Evolutionary conservation across 2,797 vertebrate genomes (phyloP), one percentile per base, ranked within the genome.

Genomic region (Lepidocolaptes lacrymiger): DNA sequence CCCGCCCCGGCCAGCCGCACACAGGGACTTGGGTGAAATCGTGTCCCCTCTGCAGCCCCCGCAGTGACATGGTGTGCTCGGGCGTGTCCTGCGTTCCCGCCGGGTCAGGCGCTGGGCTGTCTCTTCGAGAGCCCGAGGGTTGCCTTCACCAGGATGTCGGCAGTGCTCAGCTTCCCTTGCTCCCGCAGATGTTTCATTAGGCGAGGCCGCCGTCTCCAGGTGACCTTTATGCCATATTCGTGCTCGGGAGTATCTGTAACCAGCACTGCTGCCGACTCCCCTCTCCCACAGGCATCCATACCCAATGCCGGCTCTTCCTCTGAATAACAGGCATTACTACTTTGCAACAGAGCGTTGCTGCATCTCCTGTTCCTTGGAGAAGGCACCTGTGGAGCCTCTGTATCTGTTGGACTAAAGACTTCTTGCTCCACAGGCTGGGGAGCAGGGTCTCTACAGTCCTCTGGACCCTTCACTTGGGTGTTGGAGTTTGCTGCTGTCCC

Each of bases 201-300:
- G 6, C 76, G 94, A 83, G 89, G 98, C 74, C 99, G 98, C 63
- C 95, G 98, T 64, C 98, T 98, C 99, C 99, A 99, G 1, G 99
- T 99, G 71, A 98, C 98, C 86, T 98, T 99, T 13, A 99, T 2
- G 10, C 99, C 99, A 19, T 99, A 99, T 91, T 99, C 98, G 5
- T 94, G 98, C 95, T 99, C 98, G 1, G 99, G 99, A 8, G 99
- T 99, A 62, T 99, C 98, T 22, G 96, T 64, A 21, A 98, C 99
- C 71, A 99, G 98, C 2, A 97, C 77, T 24, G 94, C 85, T 23
- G 83, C 85, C 1, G 75, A 43, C 23, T 83, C 73, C 21, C 8
- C 54, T 52, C 49, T 94, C 85, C 9, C 54, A 3, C 95, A 44
- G 30, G 54, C 46, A 6, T 77, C 74, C 3, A 1, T 2, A 11